phyloP scores from a whole-genome alignment of 2,113 vertebrate genomes.

The Prionailurus viverrinus region DNA sequence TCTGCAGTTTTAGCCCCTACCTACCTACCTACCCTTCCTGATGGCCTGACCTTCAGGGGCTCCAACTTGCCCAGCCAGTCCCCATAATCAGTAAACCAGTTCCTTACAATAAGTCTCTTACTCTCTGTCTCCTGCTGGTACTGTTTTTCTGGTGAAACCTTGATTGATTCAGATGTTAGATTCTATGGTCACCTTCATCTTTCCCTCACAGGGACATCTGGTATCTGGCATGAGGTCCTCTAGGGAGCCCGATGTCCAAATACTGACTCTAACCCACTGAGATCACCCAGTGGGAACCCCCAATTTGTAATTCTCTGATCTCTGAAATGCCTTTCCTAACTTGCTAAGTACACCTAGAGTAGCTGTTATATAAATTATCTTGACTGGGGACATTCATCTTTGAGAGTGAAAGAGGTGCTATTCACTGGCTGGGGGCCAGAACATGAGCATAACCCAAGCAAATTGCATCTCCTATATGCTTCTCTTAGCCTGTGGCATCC shows the following conservation, averaged over 20 bases:
- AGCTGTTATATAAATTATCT: not conserved
- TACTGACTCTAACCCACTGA: not conserved
- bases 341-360: not conserved
- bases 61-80: not conserved
- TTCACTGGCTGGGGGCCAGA: not conserved
- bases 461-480: not conserved
- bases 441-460: not conserved
- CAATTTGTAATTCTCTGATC: not conserved
- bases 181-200: not conserved
- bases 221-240: not conserved
- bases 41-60: not conserved
- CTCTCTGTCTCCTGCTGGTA: not conserved
- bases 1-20: not conserved
- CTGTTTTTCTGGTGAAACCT: not conserved
- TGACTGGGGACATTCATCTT: not conserved
- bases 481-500: not conserved
- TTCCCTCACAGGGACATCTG: not conserved
- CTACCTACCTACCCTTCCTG: not conserved
- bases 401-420: not conserved
- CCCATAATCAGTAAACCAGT: not conserved
- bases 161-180: not conserved
- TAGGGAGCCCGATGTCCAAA: not conserved
- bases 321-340: not conserved
- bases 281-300: not conserved
- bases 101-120: not conserved